Evolutionary conservation across 1,140 invertebrate genomes (phyloP), one percentile per base, ranked within the genome.

Genomic region (Bombus pascuorum): DNA sequence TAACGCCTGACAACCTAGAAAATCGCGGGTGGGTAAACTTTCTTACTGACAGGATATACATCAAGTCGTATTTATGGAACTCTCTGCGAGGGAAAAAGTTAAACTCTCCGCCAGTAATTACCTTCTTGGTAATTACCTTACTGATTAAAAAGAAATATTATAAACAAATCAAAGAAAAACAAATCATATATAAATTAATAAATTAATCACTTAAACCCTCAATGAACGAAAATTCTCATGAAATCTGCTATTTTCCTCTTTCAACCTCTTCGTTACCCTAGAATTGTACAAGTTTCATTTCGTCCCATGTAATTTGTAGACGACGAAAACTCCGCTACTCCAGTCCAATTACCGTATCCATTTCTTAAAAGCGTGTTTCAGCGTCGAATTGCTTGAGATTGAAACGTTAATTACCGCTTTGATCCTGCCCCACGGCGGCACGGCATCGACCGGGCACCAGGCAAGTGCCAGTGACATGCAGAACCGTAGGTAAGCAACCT

Each of bases 401-500:
- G 76, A 85, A 85, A 84, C 83, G 83, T 72, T 85, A 79, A 85
- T 85, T 85, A 85, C 76, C 57, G 76, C 83, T 85, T 85, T 85
- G 83, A 85, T 85, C 83, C 76, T 72, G 76, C 37, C 76, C 76
- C 83, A 59, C 53, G 71, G 62, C 83, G 32, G 39, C 47, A n/a
- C 73, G 83, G 76, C 83, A 85, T 85, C 83, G 83, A 85, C 83
- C 83, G 53, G 65, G 13, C 44, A 53, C 47, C 74, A 59, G 62
- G 47, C 76, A 80, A 85, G 83, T 85, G 83, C 83, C 83, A 80
- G 83, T 85, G 34, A 80, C 65, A 86, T 81, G 83, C 83, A 89
- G 86, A 80, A 89, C 57, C 89, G 81, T 73, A 78, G 68, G 70
- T 85, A 87, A 59, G 81, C 89, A 89, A 90, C 81, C 85, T 77